phyloP scores from a whole-genome alignment of 2,888 invertebrate species.

The Germaria angustata region DNA sequence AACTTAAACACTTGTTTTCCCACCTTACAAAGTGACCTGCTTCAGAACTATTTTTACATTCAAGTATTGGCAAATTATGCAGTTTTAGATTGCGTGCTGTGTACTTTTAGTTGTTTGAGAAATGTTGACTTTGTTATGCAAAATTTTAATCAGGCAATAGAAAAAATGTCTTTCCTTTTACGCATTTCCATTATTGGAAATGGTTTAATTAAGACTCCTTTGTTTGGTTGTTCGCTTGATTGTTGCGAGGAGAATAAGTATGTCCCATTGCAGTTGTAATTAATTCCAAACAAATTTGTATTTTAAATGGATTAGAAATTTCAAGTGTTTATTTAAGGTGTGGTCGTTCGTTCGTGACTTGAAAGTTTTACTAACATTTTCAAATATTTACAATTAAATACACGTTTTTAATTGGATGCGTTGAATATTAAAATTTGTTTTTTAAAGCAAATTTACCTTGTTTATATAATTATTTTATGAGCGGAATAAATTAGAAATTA shows the following conservation, averaged over 20 bases:
- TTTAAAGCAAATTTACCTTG: neutral
- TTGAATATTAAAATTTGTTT: constrained; percentile 12
- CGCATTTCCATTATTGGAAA: constrained; percentile 49
- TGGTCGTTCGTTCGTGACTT: constrained; percentile 51
- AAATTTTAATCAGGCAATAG: neutral
- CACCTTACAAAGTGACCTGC: constrained; percentile 46
- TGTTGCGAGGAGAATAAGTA: neutral
- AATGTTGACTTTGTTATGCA: constrained; percentile 37
- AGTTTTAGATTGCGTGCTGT: constrained; percentile 46
- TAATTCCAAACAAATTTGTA: constrained; percentile 59
- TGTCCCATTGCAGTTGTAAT: constrained; percentile 60
- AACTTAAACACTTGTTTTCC: constrained; percentile 39
- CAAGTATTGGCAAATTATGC: constrained; percentile 37
- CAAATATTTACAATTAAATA: constrained; percentile 3
- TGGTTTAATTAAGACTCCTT: constrained; percentile 50
- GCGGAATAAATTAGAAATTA: neutral
- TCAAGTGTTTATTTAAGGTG: constrained; percentile 24
- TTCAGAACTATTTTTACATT: constrained; percentile 19
- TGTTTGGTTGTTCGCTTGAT: constrained; percentile 22
- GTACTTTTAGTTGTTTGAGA: constrained; percentile 23
- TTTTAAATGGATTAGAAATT: constrained; percentile 36
- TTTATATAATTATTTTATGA: neutral
- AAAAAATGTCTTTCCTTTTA: constrained; percentile 14
- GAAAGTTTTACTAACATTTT: neutral
- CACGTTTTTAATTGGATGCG: constrained; percentile 28